These are phyloP conservation scores for Dynastes grantii DNA, from an alignment of 2,888 invertebrate genomes.

Conservation along the genomic window DNA sequence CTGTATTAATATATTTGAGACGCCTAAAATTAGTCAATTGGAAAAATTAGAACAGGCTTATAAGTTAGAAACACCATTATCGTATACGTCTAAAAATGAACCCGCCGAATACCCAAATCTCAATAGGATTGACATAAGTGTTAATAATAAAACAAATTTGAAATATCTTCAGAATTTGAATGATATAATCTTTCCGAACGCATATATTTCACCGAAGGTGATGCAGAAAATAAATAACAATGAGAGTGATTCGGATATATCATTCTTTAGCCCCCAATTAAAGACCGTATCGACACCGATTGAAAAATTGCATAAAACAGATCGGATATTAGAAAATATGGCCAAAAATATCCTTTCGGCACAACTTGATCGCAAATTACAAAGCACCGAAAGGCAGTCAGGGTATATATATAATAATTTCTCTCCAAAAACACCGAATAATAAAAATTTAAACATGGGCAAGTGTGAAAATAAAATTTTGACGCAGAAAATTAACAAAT, in stretches of 20 bases:
- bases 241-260: constrained; percentile 59
- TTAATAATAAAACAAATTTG: constrained; percentile 34
- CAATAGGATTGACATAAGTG: neutral
- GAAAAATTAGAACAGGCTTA: constrained; percentile 28
- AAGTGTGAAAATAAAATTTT: constrained; percentile 28
- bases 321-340: constrained; percentile 37
- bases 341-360: constrained; percentile 39
- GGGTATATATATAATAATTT: constrained; percentile 10
- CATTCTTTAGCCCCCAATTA: constrained; percentile 63
- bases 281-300: constrained; percentile 64
- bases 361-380: constrained; percentile 23
- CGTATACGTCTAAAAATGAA: neutral
- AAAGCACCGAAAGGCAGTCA: neutral
- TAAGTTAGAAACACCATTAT: constrained; percentile 5
- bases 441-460: constrained; percentile 26
- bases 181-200: constrained; percentile 49
- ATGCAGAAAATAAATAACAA: constrained; percentile 48
- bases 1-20: constrained; percentile 52
- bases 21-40: constrained; percentile 51
- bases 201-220: constrained; percentile 29
- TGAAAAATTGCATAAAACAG: constrained; percentile 49
- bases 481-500: constrained; percentile 42
- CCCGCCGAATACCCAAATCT: no score
- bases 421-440: constrained; percentile 44
- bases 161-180: constrained; percentile 52